Percentiles rank a stretch among this genome's conserved stretches.
phyloP scores from a whole-genome alignment of 2,113 vertebrate species.

The Boulengeromyrus knoepffleri region DNA sequence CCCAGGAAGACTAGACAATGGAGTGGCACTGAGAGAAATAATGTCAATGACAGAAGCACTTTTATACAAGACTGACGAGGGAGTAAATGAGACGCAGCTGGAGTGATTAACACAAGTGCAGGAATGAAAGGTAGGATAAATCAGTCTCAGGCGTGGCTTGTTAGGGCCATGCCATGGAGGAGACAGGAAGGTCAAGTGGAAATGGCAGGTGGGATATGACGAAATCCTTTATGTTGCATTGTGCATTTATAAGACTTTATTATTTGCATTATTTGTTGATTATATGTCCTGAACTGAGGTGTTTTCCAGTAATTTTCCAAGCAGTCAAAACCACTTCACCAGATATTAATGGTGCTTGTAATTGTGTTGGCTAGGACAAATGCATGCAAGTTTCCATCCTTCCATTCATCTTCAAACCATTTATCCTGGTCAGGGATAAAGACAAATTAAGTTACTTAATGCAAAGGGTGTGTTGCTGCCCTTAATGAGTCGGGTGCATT shows the following conservation, averaged over 20 bases:
- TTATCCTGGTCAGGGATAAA: neutral
- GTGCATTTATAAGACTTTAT: neutral
- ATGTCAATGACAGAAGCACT: too few species aligned
- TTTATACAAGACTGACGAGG: too few species aligned
- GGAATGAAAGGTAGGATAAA: too few species aligned
- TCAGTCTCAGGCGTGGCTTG: too few species aligned
- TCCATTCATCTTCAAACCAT: neutral
- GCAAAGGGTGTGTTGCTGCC: neutral
- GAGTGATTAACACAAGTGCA: too few species aligned
- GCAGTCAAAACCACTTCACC: neutral
- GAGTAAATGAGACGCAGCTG: too few species aligned
- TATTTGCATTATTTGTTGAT: neutral
- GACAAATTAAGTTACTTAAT: neutral
- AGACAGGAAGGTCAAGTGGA: too few species aligned
- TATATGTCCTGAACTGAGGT: neutral
- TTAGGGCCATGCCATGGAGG: too few species aligned
- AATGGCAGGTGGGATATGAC: too few species aligned
- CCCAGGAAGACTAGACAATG: too few species aligned
- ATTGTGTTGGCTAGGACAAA: neutral
- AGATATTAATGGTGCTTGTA: neutral
- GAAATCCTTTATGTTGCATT: neutral
- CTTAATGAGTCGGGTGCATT: neutral
- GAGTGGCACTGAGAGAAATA: too few species aligned
- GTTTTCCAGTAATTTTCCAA: neutral
- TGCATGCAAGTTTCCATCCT: neutral